Percentiles rank a stretch among this genome's conserved stretches.
Conservation (phyloP, 2,797 vertebrate species). For the Loris lydekkerianus region DNA sequence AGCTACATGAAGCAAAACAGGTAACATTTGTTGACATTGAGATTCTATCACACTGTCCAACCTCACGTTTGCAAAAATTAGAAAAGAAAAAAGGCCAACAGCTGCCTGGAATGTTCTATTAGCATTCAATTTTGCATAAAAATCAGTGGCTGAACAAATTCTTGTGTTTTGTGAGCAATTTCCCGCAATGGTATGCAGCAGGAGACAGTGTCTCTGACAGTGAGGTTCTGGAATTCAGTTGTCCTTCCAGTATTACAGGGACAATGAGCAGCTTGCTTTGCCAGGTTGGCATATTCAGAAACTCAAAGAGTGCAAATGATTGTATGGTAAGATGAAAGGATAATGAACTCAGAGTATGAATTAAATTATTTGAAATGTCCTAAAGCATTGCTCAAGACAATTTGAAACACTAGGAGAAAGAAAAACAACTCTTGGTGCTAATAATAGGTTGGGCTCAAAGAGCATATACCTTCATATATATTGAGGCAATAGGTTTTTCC, state of each 20-base stretch:
- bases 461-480: not conserved
- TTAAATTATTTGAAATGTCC: conserved; percentile 48
- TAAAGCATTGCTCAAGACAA: not conserved
- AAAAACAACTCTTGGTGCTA: not conserved
- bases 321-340: not conserved
- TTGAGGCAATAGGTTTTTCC: not conserved
- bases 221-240: not conserved
- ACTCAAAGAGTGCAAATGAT: not conserved
- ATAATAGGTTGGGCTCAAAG: not conserved
- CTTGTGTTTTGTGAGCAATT: not conserved
- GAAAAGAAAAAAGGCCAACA: not conserved
- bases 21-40: not conserved
- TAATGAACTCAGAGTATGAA: not conserved
- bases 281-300: not conserved
- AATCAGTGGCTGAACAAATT: not conserved
- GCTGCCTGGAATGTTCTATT: not conserved
- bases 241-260: not conserved
- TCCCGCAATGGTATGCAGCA: not conserved
- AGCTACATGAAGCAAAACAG: not conserved
- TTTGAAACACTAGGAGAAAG: not conserved
- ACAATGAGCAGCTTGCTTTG: not conserved
- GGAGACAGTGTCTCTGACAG: not conserved
- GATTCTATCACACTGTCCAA: not conserved
- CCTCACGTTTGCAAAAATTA: not conserved
- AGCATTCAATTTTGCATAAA: not conserved